Evolutionary conservation across 2,888 invertebrate species (phyloP).

Genomic region (Leucoptera coffeella): DNA sequence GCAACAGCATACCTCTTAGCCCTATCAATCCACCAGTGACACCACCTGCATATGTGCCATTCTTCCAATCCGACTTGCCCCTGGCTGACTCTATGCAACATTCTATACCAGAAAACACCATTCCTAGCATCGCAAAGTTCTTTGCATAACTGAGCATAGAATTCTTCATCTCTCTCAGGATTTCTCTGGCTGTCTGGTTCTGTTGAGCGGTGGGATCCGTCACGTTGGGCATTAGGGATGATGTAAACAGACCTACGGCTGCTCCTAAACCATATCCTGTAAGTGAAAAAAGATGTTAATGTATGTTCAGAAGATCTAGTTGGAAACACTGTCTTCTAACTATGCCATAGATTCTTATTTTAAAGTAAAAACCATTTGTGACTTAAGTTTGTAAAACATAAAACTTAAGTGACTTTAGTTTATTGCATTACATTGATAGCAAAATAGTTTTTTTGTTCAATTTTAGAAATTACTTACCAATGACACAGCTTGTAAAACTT

Average conservation of each 20-base stretch:
- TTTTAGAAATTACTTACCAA: constrained; percentile 56
- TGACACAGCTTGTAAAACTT: constrained; percentile 83
- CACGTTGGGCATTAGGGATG: constrained; percentile 89
- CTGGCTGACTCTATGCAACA: constrained; percentile 92
- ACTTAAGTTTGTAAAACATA: too few species aligned
- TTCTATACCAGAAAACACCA: constrained; percentile 90
- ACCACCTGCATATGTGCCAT: constrained; percentile 92
- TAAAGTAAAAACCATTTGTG: not conserved
- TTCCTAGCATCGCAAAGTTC: constrained; percentile 95
- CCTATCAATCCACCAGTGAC: constrained; percentile 91
- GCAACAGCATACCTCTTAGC: constrained; percentile 55
- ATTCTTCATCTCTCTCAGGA: constrained; percentile 85
- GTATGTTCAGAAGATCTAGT: constrained; percentile 1
- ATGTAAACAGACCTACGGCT: constrained; percentile 92
- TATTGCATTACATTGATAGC: not conserved
- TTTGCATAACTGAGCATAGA: constrained; percentile 92
- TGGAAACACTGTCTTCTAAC: too few species aligned
- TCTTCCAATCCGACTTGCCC: constrained; percentile 94
- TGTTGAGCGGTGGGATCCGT: constrained; percentile 60
- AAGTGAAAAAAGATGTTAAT: constrained; percentile 5
- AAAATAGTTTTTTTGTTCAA: not conserved
- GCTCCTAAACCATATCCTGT: constrained; percentile 91
- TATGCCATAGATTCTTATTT: not conserved
- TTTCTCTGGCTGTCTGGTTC: constrained; percentile 77
- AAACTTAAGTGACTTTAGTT: too few species aligned